Conservation (phyloP, 2,888 invertebrate genomes). For the Conus canariensis region DNA sequence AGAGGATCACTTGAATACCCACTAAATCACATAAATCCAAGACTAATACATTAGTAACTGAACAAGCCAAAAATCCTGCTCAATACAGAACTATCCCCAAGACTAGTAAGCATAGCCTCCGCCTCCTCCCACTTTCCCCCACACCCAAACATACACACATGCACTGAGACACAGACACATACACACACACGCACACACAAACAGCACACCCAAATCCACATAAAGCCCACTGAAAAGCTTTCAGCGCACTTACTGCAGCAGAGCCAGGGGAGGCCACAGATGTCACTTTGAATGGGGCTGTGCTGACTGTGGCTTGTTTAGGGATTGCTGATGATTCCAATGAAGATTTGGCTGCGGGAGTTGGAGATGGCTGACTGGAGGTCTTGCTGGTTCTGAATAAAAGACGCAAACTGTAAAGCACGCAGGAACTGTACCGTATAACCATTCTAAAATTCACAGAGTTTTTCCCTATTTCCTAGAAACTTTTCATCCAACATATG, state of each 20-base stretch:
- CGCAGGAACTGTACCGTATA: background rate
- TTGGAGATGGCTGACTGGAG: conserved; percentile 44
- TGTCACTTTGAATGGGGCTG: conserved; percentile 37
- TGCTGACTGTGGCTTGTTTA: conserved; percentile 45
- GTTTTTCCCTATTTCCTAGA: too few relatives aligned
- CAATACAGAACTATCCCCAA: too few relatives aligned
- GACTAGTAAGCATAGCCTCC: too few relatives aligned
- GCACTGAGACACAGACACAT: too few relatives aligned
- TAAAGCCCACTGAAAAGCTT: background rate
- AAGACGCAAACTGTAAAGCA: background rate
- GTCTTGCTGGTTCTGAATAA: conserved; percentile 44
- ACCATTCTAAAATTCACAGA: background rate
- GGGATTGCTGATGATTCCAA: conserved; percentile 39
- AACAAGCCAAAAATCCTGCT: too few relatives aligned
- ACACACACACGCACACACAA: background rate
- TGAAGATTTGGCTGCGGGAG: conserved; percentile 42
- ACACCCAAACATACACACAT: too few relatives aligned
- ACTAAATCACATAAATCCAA: too few relatives aligned
- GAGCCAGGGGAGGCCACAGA: background rate
- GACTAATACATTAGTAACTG: too few relatives aligned
- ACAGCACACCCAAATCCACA: background rate
- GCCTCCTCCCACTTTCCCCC: too few relatives aligned
- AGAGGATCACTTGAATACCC: too few relatives aligned
- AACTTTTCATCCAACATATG: too few relatives aligned
- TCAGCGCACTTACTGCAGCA: conserved; percentile 23